Evolutionary conservation across 1,140 invertebrate genomes (phyloP).

Genomic region (Riptortus pedestris): DNA sequence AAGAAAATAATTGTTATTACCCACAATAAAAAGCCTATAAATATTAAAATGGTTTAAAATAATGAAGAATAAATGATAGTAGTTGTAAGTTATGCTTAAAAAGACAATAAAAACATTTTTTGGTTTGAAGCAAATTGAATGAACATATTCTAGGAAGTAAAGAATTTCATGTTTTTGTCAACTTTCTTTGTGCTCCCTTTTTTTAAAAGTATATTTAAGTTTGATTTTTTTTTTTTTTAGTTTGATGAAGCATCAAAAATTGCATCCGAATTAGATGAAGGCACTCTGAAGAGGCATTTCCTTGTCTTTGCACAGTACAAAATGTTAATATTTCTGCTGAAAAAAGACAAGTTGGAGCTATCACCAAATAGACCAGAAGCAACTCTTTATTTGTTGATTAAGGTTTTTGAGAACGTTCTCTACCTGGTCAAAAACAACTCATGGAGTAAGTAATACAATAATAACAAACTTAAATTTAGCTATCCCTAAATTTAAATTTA

Average conservation of each 20-base stretch:
- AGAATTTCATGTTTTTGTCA: too few species aligned
- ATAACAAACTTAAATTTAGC: background rate
- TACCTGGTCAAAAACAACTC: background rate
- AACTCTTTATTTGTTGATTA: background rate
- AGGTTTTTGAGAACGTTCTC: conserved; percentile 6
- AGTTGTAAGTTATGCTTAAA: too few species aligned
- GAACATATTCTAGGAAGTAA: too few species aligned
- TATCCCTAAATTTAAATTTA: background rate
- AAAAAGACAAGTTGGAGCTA: background rate
- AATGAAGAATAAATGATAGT: too few species aligned
- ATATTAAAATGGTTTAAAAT: too few species aligned
- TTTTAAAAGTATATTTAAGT: background rate
- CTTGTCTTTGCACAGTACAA: background rate
- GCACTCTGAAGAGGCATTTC: background rate
- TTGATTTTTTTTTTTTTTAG: background rate
- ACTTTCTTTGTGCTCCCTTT: too few species aligned
- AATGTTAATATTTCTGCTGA: background rate
- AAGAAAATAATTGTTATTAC: too few species aligned
- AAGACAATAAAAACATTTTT: too few species aligned
- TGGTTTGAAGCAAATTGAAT: too few species aligned
- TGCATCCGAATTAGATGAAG: background rate
- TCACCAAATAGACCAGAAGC: background rate
- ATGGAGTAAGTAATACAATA: conserved; percentile 1
- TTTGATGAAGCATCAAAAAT: background rate
- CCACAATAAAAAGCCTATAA: too few species aligned